A percentile compares a stretch with the other conserved stretches of the same genome.
Conservation (phyloP, 2,888 invertebrate genomes). For the Amblyjoppa proteus region DNA sequence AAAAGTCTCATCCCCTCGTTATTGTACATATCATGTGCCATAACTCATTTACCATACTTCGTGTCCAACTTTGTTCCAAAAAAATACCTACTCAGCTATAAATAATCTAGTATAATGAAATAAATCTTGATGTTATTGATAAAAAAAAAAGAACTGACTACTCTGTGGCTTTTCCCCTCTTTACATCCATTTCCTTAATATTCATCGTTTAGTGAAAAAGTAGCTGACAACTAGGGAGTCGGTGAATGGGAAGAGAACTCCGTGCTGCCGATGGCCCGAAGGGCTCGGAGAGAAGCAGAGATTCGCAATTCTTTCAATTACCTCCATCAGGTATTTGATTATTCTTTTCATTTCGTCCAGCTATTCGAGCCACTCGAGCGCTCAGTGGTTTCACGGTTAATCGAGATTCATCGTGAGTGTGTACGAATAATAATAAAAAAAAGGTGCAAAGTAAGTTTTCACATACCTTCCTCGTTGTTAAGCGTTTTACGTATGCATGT, state of each 20-base stretch:
- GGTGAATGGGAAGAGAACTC: slow-evolving; percentile 25
- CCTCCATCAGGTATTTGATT: slow-evolving; percentile 44
- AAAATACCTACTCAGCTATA: slow-evolving; percentile 83
- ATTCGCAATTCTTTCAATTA: slow-evolving; percentile 31
- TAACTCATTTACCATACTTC: slow-evolving; percentile 84
- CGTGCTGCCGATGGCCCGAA: background rate
- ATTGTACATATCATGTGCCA: slow-evolving; percentile 85
- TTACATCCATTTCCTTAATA: slow-evolving; percentile 16
- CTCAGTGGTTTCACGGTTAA: background rate
- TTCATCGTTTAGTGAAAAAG: slow-evolving; percentile 15
- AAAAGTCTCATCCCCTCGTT: slow-evolving; percentile 74
- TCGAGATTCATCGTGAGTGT: background rate
- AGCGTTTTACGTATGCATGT: background rate
- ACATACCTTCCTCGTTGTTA: background rate
- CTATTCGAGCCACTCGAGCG: background rate
- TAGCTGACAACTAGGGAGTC: slow-evolving; percentile 12
- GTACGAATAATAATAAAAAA: slow-evolving; percentile 3
- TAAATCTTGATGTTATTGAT: slow-evolving; percentile 85
- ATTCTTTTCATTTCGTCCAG: slow-evolving; percentile 4
- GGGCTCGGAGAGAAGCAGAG: background rate
- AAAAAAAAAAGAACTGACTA: slow-evolving; percentile 70
- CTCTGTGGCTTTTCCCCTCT: slow-evolving; percentile 40
- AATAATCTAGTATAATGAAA: slow-evolving; percentile 84
- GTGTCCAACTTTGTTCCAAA: slow-evolving; percentile 85
- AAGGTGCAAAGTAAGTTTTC: background rate